Conservation (phyloP, 2,113 vertebrate species). For the Rhinichthys klamathensis region DNA sequence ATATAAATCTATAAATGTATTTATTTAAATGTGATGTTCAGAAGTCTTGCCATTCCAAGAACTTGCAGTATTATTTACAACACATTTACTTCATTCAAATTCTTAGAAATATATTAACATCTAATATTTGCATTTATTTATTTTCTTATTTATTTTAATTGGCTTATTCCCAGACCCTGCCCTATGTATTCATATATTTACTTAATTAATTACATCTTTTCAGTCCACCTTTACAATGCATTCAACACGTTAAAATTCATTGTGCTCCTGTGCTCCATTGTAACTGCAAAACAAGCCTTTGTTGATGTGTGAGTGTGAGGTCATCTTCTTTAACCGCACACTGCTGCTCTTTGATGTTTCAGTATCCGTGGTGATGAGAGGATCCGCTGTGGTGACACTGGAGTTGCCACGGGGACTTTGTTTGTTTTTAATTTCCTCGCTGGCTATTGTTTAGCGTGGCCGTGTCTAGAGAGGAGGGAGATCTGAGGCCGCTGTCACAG, state of each 20-base stretch:
- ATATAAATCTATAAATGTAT: background rate
- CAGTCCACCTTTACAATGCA: constrained; percentile 48
- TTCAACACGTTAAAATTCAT: constrained; percentile 44
- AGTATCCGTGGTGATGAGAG: constrained; percentile 45
- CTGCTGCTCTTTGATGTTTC: constrained; percentile 24
- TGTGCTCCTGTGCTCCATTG: constrained; percentile 11
- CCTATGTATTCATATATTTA: constrained; percentile 10
- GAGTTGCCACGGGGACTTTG: constrained; percentile 66
- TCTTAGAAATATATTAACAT: background rate
- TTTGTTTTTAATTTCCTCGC: constrained; percentile 82
- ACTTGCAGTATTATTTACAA: background rate
- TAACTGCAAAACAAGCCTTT: constrained; percentile 20
- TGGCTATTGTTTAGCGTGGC: constrained; percentile 79
- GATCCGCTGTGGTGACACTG: constrained; percentile 41
- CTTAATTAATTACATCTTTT: constrained; percentile 11
- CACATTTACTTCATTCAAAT: background rate
- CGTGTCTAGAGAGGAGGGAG: constrained; percentile 74
- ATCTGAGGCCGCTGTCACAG: constrained; percentile 74
- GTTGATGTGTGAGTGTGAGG: constrained; percentile 34
- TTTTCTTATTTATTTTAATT: background rate
- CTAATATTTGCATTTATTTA: background rate
- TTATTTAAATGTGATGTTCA: background rate
- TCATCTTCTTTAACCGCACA: constrained; percentile 19
- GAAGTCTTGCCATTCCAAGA: background rate
- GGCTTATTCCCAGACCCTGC: background rate